Base-by-base conservation (phyloP, 1,140 invertebrate species). In the Drosophila simulans region DNA sequence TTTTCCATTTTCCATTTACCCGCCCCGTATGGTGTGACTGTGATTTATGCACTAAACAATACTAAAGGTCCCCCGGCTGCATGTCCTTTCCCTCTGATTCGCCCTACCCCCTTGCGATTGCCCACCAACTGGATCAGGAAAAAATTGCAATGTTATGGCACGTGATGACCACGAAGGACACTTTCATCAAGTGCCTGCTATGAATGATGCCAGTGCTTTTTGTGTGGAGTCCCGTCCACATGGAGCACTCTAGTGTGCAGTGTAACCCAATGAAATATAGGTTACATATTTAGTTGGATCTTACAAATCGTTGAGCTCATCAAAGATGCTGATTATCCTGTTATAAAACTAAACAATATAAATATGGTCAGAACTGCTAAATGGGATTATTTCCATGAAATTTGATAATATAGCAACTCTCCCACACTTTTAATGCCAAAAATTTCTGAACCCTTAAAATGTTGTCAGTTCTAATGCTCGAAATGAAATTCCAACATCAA, bases 21-120 rank as follows among this genome's bases (percentile, higher is more conserved):
- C 15, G 42, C 42, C 42, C 17, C 42, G 42, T 10, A 20, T 22
- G 76, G 64, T 77, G 73, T 62, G 59, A 64, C 80, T 80, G 76
- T 86, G 82, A 86, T 86, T 86, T 86, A 86, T 86, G 78, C 83
- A 86, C 82, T 86, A 86, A 88, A 70, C 82, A 81, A 78, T 52
- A 54, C 7, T 42, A 76, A 76, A 75, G 53, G 59, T 64, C 58
- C 37, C 46, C 40, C 46, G 52, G n/a, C 70, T 57, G 56, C 45
- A 43, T 40, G 52, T 42, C 73, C 48, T 17, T 27, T 27, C 11
- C 42, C 54, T 17, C 17, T 17, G 17, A 17, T 17, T 17, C 17
- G 17, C 17, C 31, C 40, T 20, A 27, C 25, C 15, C 10, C 17
- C 27, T 11, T 4, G n/a, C 49, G 39, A 35, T 13, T 3, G 15